Conservation (phyloP, 2,113 vertebrate species). For the Hylia prasina region DNA sequence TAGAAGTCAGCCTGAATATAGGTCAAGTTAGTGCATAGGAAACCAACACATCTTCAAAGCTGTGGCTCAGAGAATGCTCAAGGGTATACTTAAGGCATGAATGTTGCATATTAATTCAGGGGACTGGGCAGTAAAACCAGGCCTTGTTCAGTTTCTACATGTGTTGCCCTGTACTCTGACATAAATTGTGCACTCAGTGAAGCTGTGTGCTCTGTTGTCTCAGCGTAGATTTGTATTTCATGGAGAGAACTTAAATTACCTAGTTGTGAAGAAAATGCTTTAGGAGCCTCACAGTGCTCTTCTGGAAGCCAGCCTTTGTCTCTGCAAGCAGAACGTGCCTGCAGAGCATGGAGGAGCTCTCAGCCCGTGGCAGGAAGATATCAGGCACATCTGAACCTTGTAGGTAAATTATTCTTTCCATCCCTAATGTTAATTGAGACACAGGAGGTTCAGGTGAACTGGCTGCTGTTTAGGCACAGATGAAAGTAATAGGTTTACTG, state of each 20-base stretch:
- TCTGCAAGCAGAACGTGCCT: background rate
- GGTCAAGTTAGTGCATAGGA: slow-evolving; percentile 34
- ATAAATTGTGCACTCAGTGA: background rate
- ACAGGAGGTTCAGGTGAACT: background rate
- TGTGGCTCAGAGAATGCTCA: slow-evolving; percentile 11
- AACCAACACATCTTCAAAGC: slow-evolving; percentile 46
- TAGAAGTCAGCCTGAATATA: slow-evolving; percentile 42
- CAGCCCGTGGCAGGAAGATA: background rate
- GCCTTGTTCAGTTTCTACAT: background rate
- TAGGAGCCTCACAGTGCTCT: background rate
- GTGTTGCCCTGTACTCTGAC: background rate
- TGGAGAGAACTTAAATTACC: background rate
- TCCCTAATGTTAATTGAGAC: background rate
- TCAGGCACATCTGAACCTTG: background rate
- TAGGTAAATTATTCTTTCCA: background rate
- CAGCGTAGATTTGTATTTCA: background rate
- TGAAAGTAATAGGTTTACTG: background rate
- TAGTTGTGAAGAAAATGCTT: background rate
- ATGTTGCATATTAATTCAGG: slow-evolving; percentile 41
- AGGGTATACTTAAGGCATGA: slow-evolving; percentile 8
- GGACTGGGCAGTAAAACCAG: slow-evolving; percentile 37
- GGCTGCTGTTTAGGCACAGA: background rate
- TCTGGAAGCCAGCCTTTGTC: background rate
- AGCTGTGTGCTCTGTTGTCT: background rate
- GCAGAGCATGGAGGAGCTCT: background rate